Evolutionary conservation across 1,140 invertebrate species (phyloP), one percentile per base, ranked within the genome.

Genomic region (Pseudomyrmex sp.): DNA sequence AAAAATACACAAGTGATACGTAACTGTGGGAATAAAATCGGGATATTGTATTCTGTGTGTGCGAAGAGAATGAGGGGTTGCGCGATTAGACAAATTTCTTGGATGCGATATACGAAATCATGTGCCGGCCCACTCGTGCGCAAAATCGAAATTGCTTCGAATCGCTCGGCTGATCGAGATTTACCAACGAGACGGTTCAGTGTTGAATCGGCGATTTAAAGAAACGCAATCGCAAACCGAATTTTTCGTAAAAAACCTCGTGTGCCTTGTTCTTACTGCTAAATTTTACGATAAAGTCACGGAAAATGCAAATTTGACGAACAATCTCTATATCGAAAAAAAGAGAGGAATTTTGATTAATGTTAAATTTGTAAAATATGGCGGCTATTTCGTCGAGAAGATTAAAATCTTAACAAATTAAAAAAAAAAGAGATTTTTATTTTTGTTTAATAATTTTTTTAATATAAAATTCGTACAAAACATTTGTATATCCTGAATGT

Each of bases 11-110:
- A 54, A 83, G 82, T 86, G 84, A 84, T 83, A 35, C 5, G 35
- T 7, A 76, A 80, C 73, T 61, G 10, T 89, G 69, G 85, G 74
- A 83, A 83, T 82, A 88, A 61, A 76, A 66, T 58, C 23, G n/a
- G 15, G 48, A 46, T 83, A 54, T 66, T 8, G 23, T 35, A 35
- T 35, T 35, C 35, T 35, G 35, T 35, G 5, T 35, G 35, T 35
- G 35, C 35, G 35, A 5, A 35, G 35, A 35, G 35, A 35, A 5
- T 35, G 35, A 35, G 35, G 5, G 35, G 35, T 3, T 35, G 35
- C 26, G 26, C 35, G 35, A 35, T 35, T 35, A 35, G 20, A 61
- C 46, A 65, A 75, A 35, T 35, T 35, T 35, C 15, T 44, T 62
- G 26, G 13, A 56, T 35, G 35, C 18, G 18, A 68, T 56, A 52